Evolutionary conservation across 2,888 invertebrate species (phyloP).

Genomic region (Drosophila formosana): DNA sequence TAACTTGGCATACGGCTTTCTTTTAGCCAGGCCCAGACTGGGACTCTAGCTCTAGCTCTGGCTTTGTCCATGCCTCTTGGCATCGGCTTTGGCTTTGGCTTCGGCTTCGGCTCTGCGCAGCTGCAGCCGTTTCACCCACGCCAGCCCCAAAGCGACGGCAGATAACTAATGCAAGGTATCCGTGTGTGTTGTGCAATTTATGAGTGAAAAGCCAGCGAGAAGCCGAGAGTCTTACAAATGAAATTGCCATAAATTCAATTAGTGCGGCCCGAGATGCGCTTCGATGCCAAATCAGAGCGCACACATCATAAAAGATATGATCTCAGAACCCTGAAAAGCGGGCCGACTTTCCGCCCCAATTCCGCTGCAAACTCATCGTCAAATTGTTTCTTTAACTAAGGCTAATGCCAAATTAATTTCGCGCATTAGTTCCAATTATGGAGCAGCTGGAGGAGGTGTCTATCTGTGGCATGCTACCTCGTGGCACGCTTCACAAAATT

Average conservation of each 20-base stretch:
- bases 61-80: slow-evolving; percentile 13
- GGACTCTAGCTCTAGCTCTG: slow-evolving; percentile 7
- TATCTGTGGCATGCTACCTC: neutral
- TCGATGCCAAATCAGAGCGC: slow-evolving; percentile 74
- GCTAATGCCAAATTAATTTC: slow-evolving; percentile 71
- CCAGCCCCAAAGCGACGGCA: slow-evolving; percentile 66
- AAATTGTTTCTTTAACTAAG: slow-evolving; percentile 22
- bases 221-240: slow-evolving; percentile 68
- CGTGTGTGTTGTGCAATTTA: slow-evolving; percentile 62
- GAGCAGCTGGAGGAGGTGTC: slow-evolving; percentile 40
- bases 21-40: slow-evolving; percentile 31
- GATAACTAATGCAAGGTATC: slow-evolving; percentile 54
- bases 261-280: slow-evolving; percentile 42
- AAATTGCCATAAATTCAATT: slow-evolving; percentile 78
- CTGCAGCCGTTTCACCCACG: slow-evolving; percentile 76
- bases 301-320: slow-evolving; percentile 49
- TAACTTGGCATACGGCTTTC: slow-evolving; percentile 60
- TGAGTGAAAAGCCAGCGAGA: slow-evolving; percentile 65
- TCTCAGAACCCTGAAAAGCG: slow-evolving; percentile 34
- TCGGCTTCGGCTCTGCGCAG: slow-evolving; percentile 56
- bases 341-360: slow-evolving; percentile 71
- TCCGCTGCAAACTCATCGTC: slow-evolving; percentile 26
- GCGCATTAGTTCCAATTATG: slow-evolving; percentile 73
- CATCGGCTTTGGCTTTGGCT: slow-evolving; percentile 13
- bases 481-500: slow-evolving; percentile 49